Base-by-base conservation (phyloP, 2,888 invertebrate genomes). In the Synergus umbraculus region DNA sequence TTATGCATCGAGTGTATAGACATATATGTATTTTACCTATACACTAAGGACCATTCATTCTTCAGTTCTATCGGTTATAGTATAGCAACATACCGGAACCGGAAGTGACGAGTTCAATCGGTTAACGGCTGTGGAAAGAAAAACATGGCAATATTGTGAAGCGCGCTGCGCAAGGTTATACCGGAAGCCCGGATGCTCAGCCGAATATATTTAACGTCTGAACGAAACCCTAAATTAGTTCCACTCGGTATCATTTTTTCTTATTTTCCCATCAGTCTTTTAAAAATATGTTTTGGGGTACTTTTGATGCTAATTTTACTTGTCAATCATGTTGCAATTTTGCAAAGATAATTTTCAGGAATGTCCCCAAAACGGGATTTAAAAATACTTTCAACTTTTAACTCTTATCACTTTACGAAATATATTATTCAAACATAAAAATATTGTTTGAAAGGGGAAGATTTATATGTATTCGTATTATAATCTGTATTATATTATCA, bases 31-130 rank as follows among this genome's bases (percentile, higher is more conserved):
- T 66, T 43, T 37, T 66, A 18, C 9, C 43, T 66, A 66, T 43
- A 66, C 4, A 43, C 43, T 49, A 81, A 80, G 76, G 77, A 44
- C 12, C 69, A 60, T 76, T 77, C 66, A 80, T 77, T 78, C 76
- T 79, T 13, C 41, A 83, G 76, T 77, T 69, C 67, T 29, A 29
- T 29, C 29, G 29, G 29, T 29, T 63, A 49, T 49, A 44, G 49
- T 66, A 66, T 66, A 66, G 43, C 49, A 76, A 60, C 64, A 79
- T 79, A 76, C 83, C 85, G 85, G 84, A 86, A 86, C 76, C 83
- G 86, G 87, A 87, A 83, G 81, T 87, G 86, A 87, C 85, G 85
- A 80, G 69, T 76, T 37, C 66, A 82, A 79, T 84, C 84, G 86
- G 84, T 84, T 80, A 82, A 84, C 81, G 81, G 64, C 77, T 77